Evolutionary conservation across 2,113 vertebrate genomes (phyloP).

Genomic region (Sterrhoptilus dennistouni): DNA sequence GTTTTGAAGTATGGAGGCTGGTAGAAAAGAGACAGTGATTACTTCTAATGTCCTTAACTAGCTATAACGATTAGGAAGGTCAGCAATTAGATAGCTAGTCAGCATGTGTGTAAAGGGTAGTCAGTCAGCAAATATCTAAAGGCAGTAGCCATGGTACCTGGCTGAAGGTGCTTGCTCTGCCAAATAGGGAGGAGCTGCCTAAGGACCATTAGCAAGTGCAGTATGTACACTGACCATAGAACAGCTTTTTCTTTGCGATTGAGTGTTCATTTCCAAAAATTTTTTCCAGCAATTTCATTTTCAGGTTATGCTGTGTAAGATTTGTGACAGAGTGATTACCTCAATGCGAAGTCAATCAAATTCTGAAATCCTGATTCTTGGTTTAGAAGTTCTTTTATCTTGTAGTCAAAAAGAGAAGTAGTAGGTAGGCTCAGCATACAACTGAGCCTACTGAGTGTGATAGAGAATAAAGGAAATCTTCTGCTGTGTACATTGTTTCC

Average conservation of each 20-base stretch:
- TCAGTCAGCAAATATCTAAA: not conserved
- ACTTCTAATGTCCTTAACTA: not conserved
- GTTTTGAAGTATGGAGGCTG: not conserved
- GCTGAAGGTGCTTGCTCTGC: not conserved
- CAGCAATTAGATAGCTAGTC: not conserved
- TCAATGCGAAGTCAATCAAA: not conserved
- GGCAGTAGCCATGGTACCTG: too few species aligned
- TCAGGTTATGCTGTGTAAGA: not conserved
- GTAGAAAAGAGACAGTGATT: not conserved
- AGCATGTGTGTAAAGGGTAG: not conserved
- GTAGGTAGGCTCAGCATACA: not conserved
- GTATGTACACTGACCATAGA: not conserved
- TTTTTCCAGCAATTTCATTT: not conserved
- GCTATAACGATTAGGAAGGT: not conserved
- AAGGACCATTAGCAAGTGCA: not conserved
- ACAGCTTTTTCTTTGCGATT: not conserved
- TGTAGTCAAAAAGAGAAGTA: not conserved
- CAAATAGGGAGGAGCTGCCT: not conserved
- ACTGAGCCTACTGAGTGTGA: not conserved
- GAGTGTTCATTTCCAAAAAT: not conserved
- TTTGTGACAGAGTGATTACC: not conserved
- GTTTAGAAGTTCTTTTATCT: not conserved
- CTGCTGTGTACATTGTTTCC: not conserved
- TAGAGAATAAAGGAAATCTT: not conserved
- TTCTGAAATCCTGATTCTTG: not conserved